Base-by-base conservation (phyloP, 1,140 invertebrate species). In the Zaprionus ornatus region DNA sequence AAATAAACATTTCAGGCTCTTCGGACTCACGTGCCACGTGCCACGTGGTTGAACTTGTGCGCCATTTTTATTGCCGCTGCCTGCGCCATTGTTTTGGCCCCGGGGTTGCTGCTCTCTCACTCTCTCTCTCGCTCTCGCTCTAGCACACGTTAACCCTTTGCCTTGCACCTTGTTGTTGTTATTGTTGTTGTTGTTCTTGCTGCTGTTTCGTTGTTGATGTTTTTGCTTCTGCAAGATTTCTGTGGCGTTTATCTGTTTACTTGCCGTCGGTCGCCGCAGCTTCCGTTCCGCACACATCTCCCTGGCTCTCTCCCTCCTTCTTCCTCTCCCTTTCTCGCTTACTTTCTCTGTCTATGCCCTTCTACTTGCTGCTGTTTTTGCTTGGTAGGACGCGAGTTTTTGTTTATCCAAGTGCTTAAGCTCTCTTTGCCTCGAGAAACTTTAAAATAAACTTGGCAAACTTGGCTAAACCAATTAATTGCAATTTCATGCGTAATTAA, bases 401-500 rank as follows among this genome's bases (percentile, higher is more conserved):
- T 86, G 84, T 87, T 87, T 88, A 87, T 84, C 85, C 77, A 76
- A 80, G 74, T 77, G 74, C 80, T 80, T 87, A 88, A 87, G 71
- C 80, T 87, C 84, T 82, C 74, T 83, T 70, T 67, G 23, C 55
- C 25, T n/a, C 4, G 25, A 25, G 15, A 66, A 66, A 66, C 64
- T 66, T 66, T 32, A 50, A 50, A 50, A 50, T 50, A 50, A 50
- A 50, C 45, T 50, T 50, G 9, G 67, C 25, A 63, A 84, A 84
- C 65, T 85, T 84, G 69, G 77, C 52, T 88, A 84, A 87, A 81
- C 84, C 84, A 87, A 87, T 87, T 87, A 87, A 88, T 88, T 88
- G 77, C 85, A 87, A 87, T 88, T 87, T 87, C 78, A 87, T 84
- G 84, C 84, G 80, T 88, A 87, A 87, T 87, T 87, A 87, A 87